Percentiles rank a stretch among this genome's conserved stretches.
Conservation (phyloP, 1,140 invertebrate genomes). For the Drosophila pallidifrons region DNA sequence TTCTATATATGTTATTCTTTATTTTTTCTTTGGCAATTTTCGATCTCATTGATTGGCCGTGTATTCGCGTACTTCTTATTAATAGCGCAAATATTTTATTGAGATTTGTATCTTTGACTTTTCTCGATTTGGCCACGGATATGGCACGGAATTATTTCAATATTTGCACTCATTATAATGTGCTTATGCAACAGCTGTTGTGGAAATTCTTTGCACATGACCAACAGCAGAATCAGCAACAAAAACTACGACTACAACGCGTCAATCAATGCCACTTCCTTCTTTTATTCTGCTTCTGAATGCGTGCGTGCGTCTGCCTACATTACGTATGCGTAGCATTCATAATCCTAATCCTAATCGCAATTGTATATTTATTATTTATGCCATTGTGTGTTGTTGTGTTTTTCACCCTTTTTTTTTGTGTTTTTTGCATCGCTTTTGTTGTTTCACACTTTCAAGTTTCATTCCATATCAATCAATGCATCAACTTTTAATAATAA, state of each 20-base stretch:
- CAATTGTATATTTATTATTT: slow-evolving; percentile 25
- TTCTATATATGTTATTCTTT: slow-evolving; percentile 26
- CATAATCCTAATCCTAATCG: slow-evolving; percentile 5
- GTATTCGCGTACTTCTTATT: slow-evolving; percentile 75
- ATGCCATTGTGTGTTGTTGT: slow-evolving; percentile 21
- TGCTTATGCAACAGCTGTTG: slow-evolving; percentile 68
- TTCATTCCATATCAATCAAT: slow-evolving; percentile 65
- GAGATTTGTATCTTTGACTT: slow-evolving; percentile 79
- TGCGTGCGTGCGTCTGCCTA: slow-evolving; percentile 16
- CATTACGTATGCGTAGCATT: slow-evolving; percentile 8
- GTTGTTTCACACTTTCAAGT: slow-evolving; percentile 71
- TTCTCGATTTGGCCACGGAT: slow-evolving; percentile 77
- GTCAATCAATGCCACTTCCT: slow-evolving; percentile 79
- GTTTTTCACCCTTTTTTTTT: slow-evolving; percentile 15
- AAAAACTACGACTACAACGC: slow-evolving; percentile 32
- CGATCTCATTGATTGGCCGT: slow-evolving; percentile 66
- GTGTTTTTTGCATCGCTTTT: slow-evolving; percentile 17
- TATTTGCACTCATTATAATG: slow-evolving; percentile 67
- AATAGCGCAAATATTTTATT: slow-evolving; percentile 79
- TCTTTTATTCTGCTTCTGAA: slow-evolving; percentile 13
- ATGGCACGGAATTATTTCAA: slow-evolving; percentile 64
- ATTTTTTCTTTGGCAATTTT: slow-evolving; percentile 7
- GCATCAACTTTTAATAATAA: slow-evolving; percentile 69
- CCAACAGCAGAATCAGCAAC: not conserved
- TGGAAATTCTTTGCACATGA: slow-evolving; percentile 71